Conservation (phyloP, 2,113 vertebrate genomes). For the Triplophysa tibetana region DNA sequence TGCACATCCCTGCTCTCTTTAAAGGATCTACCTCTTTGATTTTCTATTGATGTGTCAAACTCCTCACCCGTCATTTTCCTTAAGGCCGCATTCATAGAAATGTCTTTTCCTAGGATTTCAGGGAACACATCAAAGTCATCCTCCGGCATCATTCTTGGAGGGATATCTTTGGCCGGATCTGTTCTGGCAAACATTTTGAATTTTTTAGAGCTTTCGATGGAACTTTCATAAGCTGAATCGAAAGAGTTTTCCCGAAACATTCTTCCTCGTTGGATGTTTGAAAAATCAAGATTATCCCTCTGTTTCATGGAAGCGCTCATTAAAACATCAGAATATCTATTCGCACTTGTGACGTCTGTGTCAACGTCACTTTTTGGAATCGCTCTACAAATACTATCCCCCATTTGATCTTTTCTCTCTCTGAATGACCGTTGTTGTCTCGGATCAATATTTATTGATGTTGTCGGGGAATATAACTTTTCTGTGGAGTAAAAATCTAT, state of each 20-base stretch:
- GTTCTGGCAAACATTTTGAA: constrained; percentile 53
- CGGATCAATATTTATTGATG: constrained; percentile 11
- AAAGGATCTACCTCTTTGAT: constrained; percentile 47
- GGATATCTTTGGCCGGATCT: constrained; percentile 52
- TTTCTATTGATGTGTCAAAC: constrained; percentile 53
- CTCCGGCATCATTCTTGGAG: constrained; percentile 50
- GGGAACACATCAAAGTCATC: constrained; percentile 55
- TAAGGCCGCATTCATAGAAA: constrained; percentile 57
- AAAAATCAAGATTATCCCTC: constrained; percentile 56
- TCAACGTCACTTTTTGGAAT: constrained; percentile 25
- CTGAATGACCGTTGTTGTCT: constrained; percentile 25
- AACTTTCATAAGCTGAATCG: constrained; percentile 51
- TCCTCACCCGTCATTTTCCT: constrained; percentile 61
- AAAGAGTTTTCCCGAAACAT: constrained; percentile 45
- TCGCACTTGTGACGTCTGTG: constrained; percentile 16
- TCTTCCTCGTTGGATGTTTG: constrained; percentile 48
- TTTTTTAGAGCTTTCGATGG: constrained; percentile 54
- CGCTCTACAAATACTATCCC: constrained; percentile 40
- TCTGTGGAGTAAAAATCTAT: constrained; percentile 35
- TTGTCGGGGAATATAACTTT: constrained; percentile 15
- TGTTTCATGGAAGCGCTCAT: constrained; percentile 18
- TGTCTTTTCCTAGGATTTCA: constrained; percentile 53
- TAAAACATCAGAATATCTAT: constrained; percentile 12
- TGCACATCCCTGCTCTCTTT: constrained; percentile 61
- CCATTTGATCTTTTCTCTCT: constrained; percentile 37